A percentile compares a stretch with the other conserved stretches of the same genome.
Evolutionary conservation across 2,888 invertebrate species (phyloP).

Genomic region (Dryobotodes eremita): DNA sequence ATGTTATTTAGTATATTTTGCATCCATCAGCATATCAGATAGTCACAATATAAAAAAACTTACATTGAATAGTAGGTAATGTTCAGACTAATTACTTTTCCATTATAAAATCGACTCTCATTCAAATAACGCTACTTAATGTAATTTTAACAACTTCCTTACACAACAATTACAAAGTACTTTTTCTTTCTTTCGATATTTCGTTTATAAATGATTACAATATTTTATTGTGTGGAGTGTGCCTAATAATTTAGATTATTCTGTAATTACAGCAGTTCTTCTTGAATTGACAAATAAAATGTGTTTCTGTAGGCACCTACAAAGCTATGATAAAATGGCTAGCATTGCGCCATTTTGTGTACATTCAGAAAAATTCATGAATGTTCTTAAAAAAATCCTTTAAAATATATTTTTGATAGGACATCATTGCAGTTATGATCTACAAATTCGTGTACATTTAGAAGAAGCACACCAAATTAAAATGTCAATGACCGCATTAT

Average conservation of each 20-base stretch:
- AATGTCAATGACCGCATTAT: conserved; percentile 53
- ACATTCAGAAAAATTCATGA: neutral
- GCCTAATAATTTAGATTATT: neutral
- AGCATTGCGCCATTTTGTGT: conserved; percentile 1
- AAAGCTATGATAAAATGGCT: neutral
- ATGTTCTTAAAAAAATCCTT: neutral
- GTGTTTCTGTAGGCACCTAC: neutral
- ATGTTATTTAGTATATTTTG: conserved; percentile 19
- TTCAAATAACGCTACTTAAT: conserved; percentile 20
- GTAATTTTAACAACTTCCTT: conserved; percentile 10
- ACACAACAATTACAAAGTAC: conserved; percentile 36
- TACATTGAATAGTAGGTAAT: neutral
- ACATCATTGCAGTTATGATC: neutral
- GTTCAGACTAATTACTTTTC: conserved; percentile 6
- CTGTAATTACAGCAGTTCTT: neutral
- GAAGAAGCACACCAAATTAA: conserved; percentile 11
- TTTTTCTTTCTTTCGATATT: neutral
- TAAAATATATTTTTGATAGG: neutral
- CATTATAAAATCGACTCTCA: neutral
- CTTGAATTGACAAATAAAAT: neutral
- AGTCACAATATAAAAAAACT: conserved; percentile 38
- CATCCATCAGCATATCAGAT: conserved; percentile 23
- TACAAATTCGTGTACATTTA: conserved; percentile 19
- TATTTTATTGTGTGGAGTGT: conserved; percentile 27
- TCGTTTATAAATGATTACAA: neutral